These are phyloP conservation scores for Listronotus oregonensis DNA, from an alignment of 1,140 invertebrate genomes.

Conservation along the genomic window DNA sequence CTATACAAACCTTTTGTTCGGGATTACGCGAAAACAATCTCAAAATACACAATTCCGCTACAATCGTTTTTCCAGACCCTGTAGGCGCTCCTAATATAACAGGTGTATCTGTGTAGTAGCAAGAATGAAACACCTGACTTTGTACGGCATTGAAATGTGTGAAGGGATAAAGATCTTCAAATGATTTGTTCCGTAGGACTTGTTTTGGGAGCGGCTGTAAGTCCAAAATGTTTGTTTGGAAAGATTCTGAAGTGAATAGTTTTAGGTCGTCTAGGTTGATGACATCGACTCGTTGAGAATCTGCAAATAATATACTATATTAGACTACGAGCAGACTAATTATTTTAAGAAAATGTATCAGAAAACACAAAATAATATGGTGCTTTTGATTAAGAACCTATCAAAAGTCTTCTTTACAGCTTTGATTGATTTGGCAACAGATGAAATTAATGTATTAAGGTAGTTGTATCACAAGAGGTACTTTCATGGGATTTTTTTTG, in stretches of 20 bases:
- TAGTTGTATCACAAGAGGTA: too few relatives aligned
- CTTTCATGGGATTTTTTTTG: too few relatives aligned
- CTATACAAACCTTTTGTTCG: constrained; percentile 71
- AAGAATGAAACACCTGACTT: constrained; percentile 96
- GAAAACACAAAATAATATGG: too few relatives aligned
- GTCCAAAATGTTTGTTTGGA: constrained; percentile 91
- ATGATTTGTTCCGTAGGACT: constrained; percentile 72
- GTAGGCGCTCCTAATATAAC: constrained; percentile 96
- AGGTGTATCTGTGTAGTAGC: constrained; percentile 95
- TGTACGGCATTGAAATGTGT: constrained; percentile 98
- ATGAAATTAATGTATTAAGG: too few relatives aligned
- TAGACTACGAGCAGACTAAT: too few relatives aligned
- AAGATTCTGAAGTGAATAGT: constrained; percentile 89
- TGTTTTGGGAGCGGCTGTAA: constrained; percentile 88
- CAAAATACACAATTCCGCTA: constrained; percentile 97
- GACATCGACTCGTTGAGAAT: constrained; percentile 56
- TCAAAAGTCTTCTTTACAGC: too few relatives aligned
- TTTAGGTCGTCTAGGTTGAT: constrained; percentile 90
- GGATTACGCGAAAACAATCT: constrained; percentile 86
- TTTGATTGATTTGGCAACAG: too few relatives aligned
- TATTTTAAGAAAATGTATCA: too few relatives aligned
- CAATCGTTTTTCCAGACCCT: constrained; percentile 98
- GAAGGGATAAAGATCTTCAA: constrained; percentile 88
- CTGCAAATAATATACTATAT: constrained; percentile 27
- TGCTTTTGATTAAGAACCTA: too few relatives aligned